Conservation (phyloP, 2,888 invertebrate genomes). For the Antheraea assamensis region DNA sequence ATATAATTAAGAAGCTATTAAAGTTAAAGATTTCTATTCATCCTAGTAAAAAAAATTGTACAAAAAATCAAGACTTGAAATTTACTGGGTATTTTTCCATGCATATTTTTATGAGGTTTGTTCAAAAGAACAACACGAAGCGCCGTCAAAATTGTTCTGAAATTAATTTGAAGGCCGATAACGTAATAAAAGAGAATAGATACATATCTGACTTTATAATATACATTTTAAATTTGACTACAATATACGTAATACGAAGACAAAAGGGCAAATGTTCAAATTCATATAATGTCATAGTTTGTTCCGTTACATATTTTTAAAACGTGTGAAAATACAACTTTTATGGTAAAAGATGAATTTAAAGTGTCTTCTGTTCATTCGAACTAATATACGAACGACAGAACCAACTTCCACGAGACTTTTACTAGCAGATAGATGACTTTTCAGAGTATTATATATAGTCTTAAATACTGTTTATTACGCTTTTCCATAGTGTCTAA, state of each 20-base stretch:
- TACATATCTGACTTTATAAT: background rate
- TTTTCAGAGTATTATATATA: no score
- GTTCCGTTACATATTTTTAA: background rate
- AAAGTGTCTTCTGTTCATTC: no score
- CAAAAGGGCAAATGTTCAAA: background rate
- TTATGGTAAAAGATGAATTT: background rate
- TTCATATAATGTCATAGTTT: background rate
- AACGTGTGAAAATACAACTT: background rate
- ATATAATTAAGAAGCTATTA: background rate
- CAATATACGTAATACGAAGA: background rate
- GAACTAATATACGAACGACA: no score
- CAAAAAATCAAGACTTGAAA: background rate
- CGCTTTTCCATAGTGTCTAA: no score
- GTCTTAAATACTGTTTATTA: no score
- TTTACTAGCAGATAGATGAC: no score
- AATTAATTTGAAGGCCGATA: slow-evolving; percentile 56
- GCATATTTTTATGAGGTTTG: slow-evolving; percentile 8
- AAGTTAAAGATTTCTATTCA: background rate
- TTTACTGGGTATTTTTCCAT: background rate
- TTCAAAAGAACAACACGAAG: slow-evolving; percentile 29
- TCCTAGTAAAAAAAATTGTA: background rate
- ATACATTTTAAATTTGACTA: background rate
- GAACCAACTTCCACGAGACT: no score
- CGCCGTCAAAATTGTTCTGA: slow-evolving; percentile 47
- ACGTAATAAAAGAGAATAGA: slow-evolving; percentile 28